phyloP scores from a whole-genome alignment of 2,888 invertebrate genomes.

The Exocentrus adspersus region DNA sequence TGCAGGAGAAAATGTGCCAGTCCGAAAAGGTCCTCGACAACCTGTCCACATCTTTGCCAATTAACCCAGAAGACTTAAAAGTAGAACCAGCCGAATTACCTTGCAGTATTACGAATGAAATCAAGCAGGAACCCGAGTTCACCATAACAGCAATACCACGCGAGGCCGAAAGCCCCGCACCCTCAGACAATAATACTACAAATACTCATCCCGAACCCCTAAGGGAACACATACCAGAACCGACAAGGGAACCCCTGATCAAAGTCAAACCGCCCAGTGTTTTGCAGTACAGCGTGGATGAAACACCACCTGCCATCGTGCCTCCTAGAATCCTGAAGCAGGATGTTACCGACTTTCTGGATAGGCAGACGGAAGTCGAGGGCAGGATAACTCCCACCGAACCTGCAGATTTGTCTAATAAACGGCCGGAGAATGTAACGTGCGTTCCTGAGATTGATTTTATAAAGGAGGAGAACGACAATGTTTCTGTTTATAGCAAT shows the following conservation, averaged over 20 bases:
- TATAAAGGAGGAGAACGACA: constrained; percentile 58
- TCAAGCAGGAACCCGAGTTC: constrained; percentile 45
- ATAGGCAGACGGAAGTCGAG: constrained; percentile 14
- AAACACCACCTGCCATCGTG: not conserved
- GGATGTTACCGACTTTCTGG: constrained; percentile 16
- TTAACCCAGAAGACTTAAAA: constrained; percentile 65
- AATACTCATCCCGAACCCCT: constrained; percentile 26
- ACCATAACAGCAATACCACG: constrained; percentile 43
- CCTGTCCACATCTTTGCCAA: constrained; percentile 39
- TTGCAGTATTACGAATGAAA: constrained; percentile 46
- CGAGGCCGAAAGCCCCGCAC: constrained; percentile 29
- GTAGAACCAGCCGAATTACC: constrained; percentile 45
- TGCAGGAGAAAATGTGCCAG: constrained; percentile 69
- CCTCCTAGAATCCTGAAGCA: constrained; percentile 7
- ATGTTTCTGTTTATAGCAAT: constrained; percentile 69
- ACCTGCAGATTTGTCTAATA: constrained; percentile 62
- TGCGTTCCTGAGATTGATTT: constrained; percentile 61
- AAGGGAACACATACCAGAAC: not conserved
- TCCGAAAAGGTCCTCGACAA: constrained; percentile 69
- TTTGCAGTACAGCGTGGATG: constrained; percentile 35
- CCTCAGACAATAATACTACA: constrained; percentile 26
- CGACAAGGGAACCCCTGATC: constrained; percentile 35
- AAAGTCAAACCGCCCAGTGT: constrained; percentile 43
- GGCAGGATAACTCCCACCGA: constrained; percentile 37
- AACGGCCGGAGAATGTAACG: constrained; percentile 59